A percentile compares a stretch with the other conserved stretches of the same genome.
Conservation (phyloP, 2,888 invertebrate genomes). For the Hermaeophaga mercurialis region DNA sequence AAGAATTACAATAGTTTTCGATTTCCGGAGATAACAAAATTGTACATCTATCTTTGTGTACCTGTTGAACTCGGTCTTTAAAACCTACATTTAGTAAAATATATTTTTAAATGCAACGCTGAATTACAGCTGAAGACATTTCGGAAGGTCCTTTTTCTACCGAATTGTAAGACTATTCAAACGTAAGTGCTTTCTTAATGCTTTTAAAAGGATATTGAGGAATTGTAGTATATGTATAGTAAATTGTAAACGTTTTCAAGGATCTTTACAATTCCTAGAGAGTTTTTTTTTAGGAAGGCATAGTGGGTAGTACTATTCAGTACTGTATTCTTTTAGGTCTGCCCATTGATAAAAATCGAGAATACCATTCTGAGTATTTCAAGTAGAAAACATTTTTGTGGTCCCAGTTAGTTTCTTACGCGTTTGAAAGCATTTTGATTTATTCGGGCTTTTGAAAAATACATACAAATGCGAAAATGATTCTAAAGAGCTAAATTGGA, state of each 20-base stretch:
- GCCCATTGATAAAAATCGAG: background rate
- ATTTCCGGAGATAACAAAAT: too few species aligned
- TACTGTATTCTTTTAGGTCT: background rate
- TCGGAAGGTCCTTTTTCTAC: constrained; percentile 10
- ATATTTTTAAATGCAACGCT: too few species aligned
- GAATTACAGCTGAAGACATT: too few species aligned
- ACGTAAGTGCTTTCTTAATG: constrained; percentile 23
- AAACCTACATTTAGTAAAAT: too few species aligned
- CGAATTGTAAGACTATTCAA: constrained; percentile 26
- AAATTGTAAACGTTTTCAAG: constrained; percentile 26
- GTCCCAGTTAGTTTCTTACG: constrained; percentile 13
- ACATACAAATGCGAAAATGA: constrained; percentile 15
- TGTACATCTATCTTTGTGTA: too few species aligned
- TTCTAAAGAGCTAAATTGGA: constrained; percentile 1
- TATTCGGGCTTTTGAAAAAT: constrained; percentile 9
- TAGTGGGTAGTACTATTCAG: constrained; percentile 8
- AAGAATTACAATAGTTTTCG: too few species aligned
- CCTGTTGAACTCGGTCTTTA: too few species aligned
- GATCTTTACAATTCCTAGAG: constrained; percentile 17
- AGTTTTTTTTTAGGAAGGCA: constrained; percentile 18
- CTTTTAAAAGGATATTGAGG: constrained; percentile 24
- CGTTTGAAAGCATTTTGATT: constrained; percentile 17
- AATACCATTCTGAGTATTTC: constrained; percentile 5
- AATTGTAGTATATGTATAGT: constrained; percentile 24
- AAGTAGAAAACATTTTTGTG: constrained; percentile 20